These are phyloP conservation scores for Leucophora obtusa DNA, from an alignment of 2,888 invertebrate species.

Conservation along the genomic window DNA sequence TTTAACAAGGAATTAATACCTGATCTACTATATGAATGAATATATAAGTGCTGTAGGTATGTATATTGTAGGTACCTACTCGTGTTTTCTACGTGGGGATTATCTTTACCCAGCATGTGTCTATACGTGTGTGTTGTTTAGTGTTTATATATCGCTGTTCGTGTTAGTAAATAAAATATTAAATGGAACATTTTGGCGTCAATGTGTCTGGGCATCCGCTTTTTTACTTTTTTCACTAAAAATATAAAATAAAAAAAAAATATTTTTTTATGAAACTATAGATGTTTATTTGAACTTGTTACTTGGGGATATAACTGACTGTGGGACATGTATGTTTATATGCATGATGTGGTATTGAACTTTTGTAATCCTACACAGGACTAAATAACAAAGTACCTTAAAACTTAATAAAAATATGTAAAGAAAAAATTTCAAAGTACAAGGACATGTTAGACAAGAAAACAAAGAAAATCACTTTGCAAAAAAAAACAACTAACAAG, in stretches of 20 bases:
- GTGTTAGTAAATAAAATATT: slow-evolving; percentile 41
- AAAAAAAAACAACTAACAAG: too few relatives aligned
- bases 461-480: not conserved
- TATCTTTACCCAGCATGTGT: not conserved
- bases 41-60: too few relatives aligned
- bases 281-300: not conserved
- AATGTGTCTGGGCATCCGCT: slow-evolving; percentile 35
- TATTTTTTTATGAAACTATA: not conserved
- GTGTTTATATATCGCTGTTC: not conserved
- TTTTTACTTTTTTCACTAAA: slow-evolving; percentile 4
- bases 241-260: not conserved
- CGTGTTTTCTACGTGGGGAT: not conserved
- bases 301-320: not conserved
- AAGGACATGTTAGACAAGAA: not conserved
- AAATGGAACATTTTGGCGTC: slow-evolving; percentile 42
- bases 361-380: not conserved
- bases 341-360: not conserved
- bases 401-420: not conserved
- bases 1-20: too few relatives aligned
- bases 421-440: not conserved
- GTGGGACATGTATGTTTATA: not conserved
- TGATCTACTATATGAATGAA: too few relatives aligned
- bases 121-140: not conserved
- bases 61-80: too few relatives aligned
- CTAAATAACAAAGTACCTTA: not conserved